A percentile compares a stretch with the other conserved stretches of the same genome.
These are phyloP conservation scores for Festucalex cinctus DNA, from an alignment of 2,113 vertebrate genomes.

Conservation along the genomic window DNA sequence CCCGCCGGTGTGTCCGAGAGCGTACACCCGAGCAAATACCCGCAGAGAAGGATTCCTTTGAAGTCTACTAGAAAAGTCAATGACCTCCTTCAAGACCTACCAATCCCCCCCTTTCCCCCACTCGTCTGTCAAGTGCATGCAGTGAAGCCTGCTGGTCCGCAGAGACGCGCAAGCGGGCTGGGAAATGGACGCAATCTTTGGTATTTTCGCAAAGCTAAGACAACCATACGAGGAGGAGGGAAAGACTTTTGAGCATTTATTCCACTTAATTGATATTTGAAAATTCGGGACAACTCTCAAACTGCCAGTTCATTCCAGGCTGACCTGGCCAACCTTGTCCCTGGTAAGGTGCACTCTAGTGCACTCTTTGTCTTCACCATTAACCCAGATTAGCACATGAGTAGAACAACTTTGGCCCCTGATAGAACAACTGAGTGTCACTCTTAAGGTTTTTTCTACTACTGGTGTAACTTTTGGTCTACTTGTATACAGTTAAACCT, in stretches of 20 bases:
- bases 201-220: neutral
- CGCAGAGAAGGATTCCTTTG: conserved; percentile 70
- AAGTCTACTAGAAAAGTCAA: conserved; percentile 75
- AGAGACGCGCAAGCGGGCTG: conserved; percentile 8
- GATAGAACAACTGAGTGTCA: no score
- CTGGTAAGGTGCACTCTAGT: neutral
- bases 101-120: neutral
- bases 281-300: no score
- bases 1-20: conserved; percentile 73
- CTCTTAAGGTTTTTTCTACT: no score
- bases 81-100: conserved; percentile 50
- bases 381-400: neutral
- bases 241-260: neutral
- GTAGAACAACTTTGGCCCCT: neutral
- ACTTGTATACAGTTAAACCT: neutral
- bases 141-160: conserved; percentile 65
- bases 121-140: conserved; percentile 75
- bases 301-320: no score
- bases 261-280: neutral
- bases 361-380: neutral
- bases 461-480: neutral
- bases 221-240: neutral
- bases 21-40: conserved; percentile 70
- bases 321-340: neutral
- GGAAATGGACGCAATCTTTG: neutral